A percentile compares a stretch with the other conserved stretches of the same genome.
Evolutionary conservation across 2,113 vertebrate genomes (phyloP).

Genomic region (Carassius carassius): DNA sequence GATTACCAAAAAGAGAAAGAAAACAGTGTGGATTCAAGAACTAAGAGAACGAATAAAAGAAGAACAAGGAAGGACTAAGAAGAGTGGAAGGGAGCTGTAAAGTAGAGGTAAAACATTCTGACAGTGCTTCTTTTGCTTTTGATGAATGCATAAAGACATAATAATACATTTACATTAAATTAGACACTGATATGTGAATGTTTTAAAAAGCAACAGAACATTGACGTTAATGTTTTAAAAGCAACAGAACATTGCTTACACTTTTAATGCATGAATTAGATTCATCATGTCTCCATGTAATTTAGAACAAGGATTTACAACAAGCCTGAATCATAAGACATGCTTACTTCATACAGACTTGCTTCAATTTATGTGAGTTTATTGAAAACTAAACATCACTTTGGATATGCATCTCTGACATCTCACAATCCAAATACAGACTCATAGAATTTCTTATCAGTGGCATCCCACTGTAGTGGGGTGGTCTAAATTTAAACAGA

Average conservation of each 20-base stretch:
- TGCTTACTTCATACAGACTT: neutral
- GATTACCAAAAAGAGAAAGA: conserved; percentile 33
- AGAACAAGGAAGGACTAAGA: conserved; percentile 24
- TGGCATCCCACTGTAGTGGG: conserved; percentile 18
- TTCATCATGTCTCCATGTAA: neutral
- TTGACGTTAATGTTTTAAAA: neutral
- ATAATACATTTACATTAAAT: neutral
- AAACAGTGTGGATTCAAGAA: conserved; percentile 47
- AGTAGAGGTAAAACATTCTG: conserved; percentile 62
- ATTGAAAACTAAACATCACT: neutral
- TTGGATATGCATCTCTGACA: neutral
- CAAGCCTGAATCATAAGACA: neutral
- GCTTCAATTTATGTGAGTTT: neutral
- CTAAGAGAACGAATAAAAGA: conserved; percentile 39
- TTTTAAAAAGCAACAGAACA: neutral
- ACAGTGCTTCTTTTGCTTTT: conserved; percentile 14
- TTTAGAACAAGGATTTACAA: neutral
- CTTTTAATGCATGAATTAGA: neutral
- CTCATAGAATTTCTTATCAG: conserved; percentile 3
- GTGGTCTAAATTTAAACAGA: conserved; percentile 40
- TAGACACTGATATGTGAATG: too few species aligned
- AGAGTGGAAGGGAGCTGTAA: conserved; percentile 47
- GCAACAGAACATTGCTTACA: neutral
- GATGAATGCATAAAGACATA: neutral
- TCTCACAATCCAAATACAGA: conserved; percentile 33